These are phyloP conservation scores for Sebastes nivosus DNA, from an alignment of 2,797 vertebrate genomes.

Conservation along the genomic window DNA sequence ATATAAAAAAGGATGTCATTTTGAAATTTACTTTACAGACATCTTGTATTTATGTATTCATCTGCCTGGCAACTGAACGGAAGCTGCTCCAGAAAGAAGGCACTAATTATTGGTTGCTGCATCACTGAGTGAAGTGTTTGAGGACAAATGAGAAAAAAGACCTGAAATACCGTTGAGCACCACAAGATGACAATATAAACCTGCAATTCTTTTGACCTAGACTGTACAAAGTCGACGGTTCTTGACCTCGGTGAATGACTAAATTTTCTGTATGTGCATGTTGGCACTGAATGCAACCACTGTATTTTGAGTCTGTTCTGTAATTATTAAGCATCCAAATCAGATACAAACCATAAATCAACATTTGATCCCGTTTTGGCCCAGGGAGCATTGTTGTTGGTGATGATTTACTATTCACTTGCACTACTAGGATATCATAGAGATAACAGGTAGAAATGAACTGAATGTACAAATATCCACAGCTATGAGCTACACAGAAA, in stretches of 20 bases:
- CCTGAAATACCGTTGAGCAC: background rate
- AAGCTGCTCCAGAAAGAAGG: slow-evolving; percentile 48
- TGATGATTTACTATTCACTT: background rate
- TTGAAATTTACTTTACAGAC: background rate
- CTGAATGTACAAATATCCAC: background rate
- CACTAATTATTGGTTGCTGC: slow-evolving; percentile 67
- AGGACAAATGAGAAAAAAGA: slow-evolving; percentile 64
- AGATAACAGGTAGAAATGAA: background rate
- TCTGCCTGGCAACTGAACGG: slow-evolving; percentile 74
- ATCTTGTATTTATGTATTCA: slow-evolving; percentile 7
- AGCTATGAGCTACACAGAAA: background rate
- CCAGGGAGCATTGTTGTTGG: background rate
- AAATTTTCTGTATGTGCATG: background rate
- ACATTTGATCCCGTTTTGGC: background rate
- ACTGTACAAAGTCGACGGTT: background rate
- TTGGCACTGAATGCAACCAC: background rate
- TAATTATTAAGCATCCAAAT: background rate
- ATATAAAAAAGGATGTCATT: background rate
- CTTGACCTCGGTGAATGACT: background rate
- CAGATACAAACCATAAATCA: background rate
- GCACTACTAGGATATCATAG: background rate
- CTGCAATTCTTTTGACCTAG: background rate
- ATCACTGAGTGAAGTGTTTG: slow-evolving; percentile 39
- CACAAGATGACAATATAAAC: slow-evolving; percentile 51
- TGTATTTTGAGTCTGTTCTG: background rate